These are phyloP conservation scores for Rhyacophila brunnea DNA, from an alignment of 1,140 invertebrate species.

Conservation along the genomic window DNA sequence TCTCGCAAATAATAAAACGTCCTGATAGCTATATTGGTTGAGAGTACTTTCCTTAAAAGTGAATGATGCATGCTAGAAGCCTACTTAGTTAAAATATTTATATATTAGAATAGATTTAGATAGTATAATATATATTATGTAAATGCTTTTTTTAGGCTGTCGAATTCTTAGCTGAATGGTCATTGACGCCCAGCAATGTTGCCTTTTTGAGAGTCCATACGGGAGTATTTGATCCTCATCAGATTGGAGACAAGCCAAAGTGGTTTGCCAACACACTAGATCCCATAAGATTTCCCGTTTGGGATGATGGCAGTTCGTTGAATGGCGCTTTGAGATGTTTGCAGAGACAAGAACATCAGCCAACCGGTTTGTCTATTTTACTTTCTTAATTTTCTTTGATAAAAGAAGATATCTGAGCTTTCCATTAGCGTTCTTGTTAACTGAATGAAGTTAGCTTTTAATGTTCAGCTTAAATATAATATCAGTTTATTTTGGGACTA, in stretches of 20 bases:
- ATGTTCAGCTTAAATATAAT: no score
- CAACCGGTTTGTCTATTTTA: constrained; percentile 57
- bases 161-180: constrained; percentile 98
- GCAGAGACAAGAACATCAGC: constrained; percentile 75
- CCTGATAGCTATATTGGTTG: no score
- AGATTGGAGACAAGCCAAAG: constrained; percentile 96
- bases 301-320: constrained; percentile 82
- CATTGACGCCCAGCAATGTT: constrained; percentile 93
- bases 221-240: constrained; percentile 88
- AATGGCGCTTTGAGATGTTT: constrained; percentile 72
- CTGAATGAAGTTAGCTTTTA: no score
- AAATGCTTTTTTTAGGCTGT: constrained; percentile 73
- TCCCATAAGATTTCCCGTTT: constrained; percentile 87
- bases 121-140: no score
- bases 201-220: constrained; percentile 96
- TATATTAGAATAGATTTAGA: no score
- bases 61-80: background rate
- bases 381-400: no score
- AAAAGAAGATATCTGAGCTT: no score
- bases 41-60: no score
- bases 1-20: no score
- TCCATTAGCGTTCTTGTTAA: no score
- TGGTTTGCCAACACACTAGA: constrained; percentile 90
- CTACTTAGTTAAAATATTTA: no score
- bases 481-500: no score